Conservation (phyloP, 1,140 invertebrate species). For the Laupala kohalensis region DNA sequence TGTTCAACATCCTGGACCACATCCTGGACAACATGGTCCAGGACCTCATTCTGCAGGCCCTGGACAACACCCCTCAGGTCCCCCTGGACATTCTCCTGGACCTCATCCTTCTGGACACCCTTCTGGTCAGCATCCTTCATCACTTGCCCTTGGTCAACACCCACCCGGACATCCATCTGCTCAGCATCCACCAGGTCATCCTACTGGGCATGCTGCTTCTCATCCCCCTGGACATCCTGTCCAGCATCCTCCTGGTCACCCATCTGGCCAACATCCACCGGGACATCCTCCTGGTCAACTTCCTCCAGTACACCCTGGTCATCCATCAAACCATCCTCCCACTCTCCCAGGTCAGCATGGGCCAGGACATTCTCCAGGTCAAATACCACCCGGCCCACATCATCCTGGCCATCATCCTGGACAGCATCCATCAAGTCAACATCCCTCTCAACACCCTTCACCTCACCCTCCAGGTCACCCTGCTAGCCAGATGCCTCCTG, state of each 20-base stretch:
- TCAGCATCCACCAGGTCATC: background rate
- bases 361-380: background rate
- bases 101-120: background rate
- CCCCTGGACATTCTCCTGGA: background rate
- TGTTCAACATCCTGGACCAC: constrained; percentile 13
- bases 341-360: background rate
- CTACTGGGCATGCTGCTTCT: background rate
- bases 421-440: background rate
- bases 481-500: background rate
- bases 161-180: background rate
- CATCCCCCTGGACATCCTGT: background rate
- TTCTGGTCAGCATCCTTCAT: background rate
- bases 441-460: background rate
- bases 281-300: background rate
- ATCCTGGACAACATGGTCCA: constrained; percentile 8
- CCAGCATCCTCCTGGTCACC: background rate
- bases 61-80: background rate
- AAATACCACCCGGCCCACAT: background rate
- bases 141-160: background rate
- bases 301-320: background rate
- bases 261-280: background rate
- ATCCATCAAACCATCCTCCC: background rate
- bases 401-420: background rate
- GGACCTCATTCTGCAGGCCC: background rate
- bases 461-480: background rate